Evolutionary conservation across 2,888 invertebrate species (phyloP).

Genomic region (Tinea semifulvella): DNA sequence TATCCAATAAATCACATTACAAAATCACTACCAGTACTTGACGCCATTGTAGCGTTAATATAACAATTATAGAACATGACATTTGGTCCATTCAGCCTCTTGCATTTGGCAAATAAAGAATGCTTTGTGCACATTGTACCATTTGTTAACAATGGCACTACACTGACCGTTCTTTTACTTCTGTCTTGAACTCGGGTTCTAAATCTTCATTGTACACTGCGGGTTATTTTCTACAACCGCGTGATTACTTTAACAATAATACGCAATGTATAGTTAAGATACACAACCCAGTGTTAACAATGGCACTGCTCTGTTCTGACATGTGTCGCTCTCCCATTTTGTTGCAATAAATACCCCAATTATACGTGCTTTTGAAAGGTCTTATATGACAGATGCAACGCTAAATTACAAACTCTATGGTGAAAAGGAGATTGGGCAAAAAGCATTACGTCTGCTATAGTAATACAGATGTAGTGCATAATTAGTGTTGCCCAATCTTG

Average conservation of each 20-base stretch:
- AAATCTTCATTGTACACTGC: too few relatives aligned
- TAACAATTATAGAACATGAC: conserved; percentile 56
- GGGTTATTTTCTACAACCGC: too few relatives aligned
- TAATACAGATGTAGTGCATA: too few relatives aligned
- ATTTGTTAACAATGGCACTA: conserved; percentile 57
- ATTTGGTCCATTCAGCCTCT: conserved; percentile 46
- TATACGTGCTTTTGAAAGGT: background rate
- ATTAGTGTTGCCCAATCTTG: too few relatives aligned
- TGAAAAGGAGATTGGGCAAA: too few relatives aligned
- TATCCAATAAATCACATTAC: background rate
- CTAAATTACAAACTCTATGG: too few relatives aligned
- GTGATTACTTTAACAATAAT: too few relatives aligned
- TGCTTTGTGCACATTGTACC: conserved; percentile 56
- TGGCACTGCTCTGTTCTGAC: conserved; percentile 44
- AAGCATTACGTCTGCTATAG: too few relatives aligned
- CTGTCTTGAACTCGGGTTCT: too few relatives aligned
- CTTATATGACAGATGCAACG: background rate
- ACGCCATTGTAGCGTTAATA: conserved; percentile 27
- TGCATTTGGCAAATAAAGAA: conserved; percentile 47
- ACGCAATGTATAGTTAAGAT: too few relatives aligned
- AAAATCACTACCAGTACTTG: conserved; percentile 13
- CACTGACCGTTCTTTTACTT: too few relatives aligned
- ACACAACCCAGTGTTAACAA: conserved; percentile 63
- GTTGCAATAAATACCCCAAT: conserved; percentile 6
- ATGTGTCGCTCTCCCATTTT: conserved; percentile 38